Evolutionary conservation across 2,888 invertebrate genomes (phyloP).

Genomic region (Keiferia lycopersicella): DNA sequence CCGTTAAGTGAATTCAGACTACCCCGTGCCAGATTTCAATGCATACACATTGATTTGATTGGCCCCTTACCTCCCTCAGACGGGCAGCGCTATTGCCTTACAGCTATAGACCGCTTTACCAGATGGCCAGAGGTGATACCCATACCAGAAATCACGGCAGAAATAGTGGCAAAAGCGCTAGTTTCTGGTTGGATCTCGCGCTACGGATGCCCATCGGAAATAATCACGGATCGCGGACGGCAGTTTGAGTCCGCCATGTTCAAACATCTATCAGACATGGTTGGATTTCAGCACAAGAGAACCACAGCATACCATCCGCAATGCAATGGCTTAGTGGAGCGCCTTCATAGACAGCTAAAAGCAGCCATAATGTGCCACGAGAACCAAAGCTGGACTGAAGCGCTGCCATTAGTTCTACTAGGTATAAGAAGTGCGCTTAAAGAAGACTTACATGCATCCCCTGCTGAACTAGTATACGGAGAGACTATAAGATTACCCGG

Average conservation of each 20-base stretch:
- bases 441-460: conserved; percentile 30
- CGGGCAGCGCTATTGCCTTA: conserved; percentile 25
- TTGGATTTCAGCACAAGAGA: no score
- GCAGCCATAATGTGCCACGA: no score
- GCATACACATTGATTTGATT: conserved; percentile 46
- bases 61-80: conserved; percentile 36
- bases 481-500: conserved; percentile 34
- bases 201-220: conserved; percentile 52
- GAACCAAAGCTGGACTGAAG: conserved; percentile 38
- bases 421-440: conserved; percentile 36
- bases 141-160: conserved; percentile 49
- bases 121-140: no score
- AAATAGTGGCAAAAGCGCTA: conserved; percentile 50
- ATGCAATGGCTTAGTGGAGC: no score
- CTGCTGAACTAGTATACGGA: conserved; percentile 38
- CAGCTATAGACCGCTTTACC: no score
- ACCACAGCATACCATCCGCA: no score
- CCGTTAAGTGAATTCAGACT: no score
- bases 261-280: no score
- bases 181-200: conserved; percentile 54
- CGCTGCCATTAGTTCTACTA: conserved; percentile 31
- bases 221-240: conserved; percentile 38
- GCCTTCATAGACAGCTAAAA: no score
- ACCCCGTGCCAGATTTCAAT: no score
- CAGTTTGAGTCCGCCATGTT: no score